Evolutionary conservation across 92 coral and sea anemone genomes (phyloP), one percentile per base, ranked within the genome.

Genomic region (Phenganax stokvisi): DNA sequence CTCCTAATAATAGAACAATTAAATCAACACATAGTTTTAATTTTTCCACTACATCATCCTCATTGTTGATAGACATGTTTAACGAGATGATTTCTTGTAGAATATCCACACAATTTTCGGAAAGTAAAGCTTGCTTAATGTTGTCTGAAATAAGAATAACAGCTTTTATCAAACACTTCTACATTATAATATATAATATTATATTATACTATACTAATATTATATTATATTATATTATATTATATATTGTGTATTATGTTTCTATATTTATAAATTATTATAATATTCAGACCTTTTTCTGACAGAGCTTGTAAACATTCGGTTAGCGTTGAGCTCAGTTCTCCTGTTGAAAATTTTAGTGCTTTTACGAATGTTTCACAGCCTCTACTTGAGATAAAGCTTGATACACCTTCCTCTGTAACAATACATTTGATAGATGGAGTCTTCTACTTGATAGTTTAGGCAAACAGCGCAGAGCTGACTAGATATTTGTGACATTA

Each of bases 1-100:
- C 99, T 54, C 92, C 91, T n/a, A 96, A 91, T 0, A 96, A 87
- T 69, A 91, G 87, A 10, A 96, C 92, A 31, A 96, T 85, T 73
- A 90, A 59, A 85, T 96, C 99, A 47, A 92, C 96, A 28, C 97
- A 85, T 9, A 91, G 79, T 57, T 91, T 87, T 51, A 85, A 86
- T 74, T 87, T 77, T 74, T 85, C 80, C 81, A 84, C 80, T 25
- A 67, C 86, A 8, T 92, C 94, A 16, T 88, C 90, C 51, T 89
- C 88, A 54, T 81, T 81, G 31, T 78, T 57, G 8, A 61, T 79
- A 53, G 81, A 64, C 54, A 59, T 79, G 29, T 85, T 85, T 77
- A 84, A 78, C 56, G 92, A 85, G 12, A 92, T 89, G 61, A 89
- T 87, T 66, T 96, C 88, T 29, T 84, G 85, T 59, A 92, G 85